Conservation (phyloP, 2,797 vertebrate species). For the Epinephelus malabaricus region DNA sequence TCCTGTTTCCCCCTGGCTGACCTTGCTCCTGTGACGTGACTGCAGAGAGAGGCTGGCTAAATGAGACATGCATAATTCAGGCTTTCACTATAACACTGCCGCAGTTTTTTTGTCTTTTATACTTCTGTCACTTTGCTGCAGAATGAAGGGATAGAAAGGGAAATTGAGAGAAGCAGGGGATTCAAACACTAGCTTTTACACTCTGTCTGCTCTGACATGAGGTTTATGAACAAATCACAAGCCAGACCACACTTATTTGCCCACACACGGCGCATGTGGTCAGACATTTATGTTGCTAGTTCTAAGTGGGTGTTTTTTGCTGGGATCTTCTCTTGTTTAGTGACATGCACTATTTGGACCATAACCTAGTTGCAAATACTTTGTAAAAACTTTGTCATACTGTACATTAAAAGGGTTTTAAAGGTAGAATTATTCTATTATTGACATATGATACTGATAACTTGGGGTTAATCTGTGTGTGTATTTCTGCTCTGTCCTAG, state of each 20-base stretch:
- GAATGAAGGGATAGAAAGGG: conserved; percentile 29
- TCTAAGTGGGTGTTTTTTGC: conserved; percentile 43
- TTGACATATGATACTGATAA: neutral
- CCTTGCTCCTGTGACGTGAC: conserved; percentile 57
- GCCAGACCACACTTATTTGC: conserved; percentile 43
- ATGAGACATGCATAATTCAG: conserved; percentile 73
- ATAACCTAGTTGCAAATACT: conserved; percentile 20
- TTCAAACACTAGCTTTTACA: conserved; percentile 43
- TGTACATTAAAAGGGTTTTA: neutral
- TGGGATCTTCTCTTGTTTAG: neutral
- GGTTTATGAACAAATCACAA: conserved; percentile 44
- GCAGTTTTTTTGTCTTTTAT: neutral
- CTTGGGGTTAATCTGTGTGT: neutral
- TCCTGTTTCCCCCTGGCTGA: conserved; percentile 57
- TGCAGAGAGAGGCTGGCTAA: conserved; percentile 52
- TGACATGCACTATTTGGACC: conserved; percentile 17
- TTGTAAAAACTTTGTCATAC: conserved; percentile 7
- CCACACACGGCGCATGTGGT: conserved; percentile 47
- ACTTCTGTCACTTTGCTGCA: conserved; percentile 43
- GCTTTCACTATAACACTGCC: conserved; percentile 44
- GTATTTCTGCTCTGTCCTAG: conserved; percentile 73
- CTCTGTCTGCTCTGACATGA: conserved; percentile 31
- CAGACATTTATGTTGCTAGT: conserved; percentile 51
- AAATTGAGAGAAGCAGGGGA: conserved; percentile 34
- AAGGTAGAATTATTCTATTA: neutral